Evolutionary conservation across 2,888 invertebrate genomes (phyloP), one percentile per base, ranked within the genome.

Genomic region (Stomorhina lunata): DNA sequence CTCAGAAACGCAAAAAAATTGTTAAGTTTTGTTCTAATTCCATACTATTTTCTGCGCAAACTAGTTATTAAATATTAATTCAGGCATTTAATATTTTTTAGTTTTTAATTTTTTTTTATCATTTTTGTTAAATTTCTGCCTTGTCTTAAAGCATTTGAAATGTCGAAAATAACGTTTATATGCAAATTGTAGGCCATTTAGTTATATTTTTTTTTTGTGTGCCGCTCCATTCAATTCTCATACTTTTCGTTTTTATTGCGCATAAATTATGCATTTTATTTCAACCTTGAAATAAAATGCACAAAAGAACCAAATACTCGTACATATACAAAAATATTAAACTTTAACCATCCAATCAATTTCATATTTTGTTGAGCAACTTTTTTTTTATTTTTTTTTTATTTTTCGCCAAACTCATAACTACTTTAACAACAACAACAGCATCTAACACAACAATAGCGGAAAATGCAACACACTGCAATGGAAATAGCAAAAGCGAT

Each of bases 341-440:
- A 79, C 65, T 72, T 79, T 66, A 72, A 66, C 66, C 65, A 79
- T 79, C 57, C 79, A 79, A 72, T 79, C 72, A 79, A 79, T 72
- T 66, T 50, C 57, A 79, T 72, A 66, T 79, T 72, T 79, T 72
- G 65, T 57, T 71, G 9, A 71, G 29, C 55, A 66, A 79, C 12
- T 65, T 65, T 45, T 12, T 75, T 34, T 25, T 12, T 3, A 12
- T 12, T 2, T 43, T 2, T 43, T 43, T 43, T 43, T 15, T 15
- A 0, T 43, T 15, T 57, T 68, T 72, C 65, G 37, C 57, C 65
- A 72, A 79, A 79, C 57, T 72, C 65, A 66, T 66, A 66, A 72
- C 57, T 50, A 72, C 79, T 79, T 78, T 17, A 78, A 43, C 32
- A 78, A 71, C 32, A 77, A 43, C 22, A 27, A n/a, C 37, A 59